phyloP scores from a whole-genome alignment of 2,797 vertebrate genomes.

The Thripadectes ignobilis region DNA sequence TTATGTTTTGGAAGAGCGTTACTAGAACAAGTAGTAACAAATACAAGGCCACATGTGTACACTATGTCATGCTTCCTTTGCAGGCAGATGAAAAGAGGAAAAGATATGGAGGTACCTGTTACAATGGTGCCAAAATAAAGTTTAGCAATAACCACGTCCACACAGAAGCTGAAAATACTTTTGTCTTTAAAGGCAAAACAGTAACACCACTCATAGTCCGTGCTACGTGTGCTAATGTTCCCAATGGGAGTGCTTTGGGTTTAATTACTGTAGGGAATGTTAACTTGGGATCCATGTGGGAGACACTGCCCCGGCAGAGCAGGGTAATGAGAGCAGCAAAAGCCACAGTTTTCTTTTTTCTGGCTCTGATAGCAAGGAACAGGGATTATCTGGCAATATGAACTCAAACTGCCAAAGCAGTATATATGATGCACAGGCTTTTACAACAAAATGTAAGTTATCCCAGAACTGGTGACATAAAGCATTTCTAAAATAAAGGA shows the following conservation, averaged over 20 bases:
- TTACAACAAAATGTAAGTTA: neutral
- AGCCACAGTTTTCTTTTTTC: neutral
- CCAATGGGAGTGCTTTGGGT: neutral
- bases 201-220: neutral
- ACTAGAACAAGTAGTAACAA: neutral
- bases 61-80: fast-evolving
- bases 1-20: neutral
- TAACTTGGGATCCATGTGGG: neutral
- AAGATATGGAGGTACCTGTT: neutral
- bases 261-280: neutral
- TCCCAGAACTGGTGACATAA: neutral
- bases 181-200: neutral
- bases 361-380: neutral
- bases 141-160: neutral
- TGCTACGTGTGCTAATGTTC: neutral
- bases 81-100: neutral
- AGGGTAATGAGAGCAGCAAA: neutral
- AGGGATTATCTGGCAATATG: neutral
- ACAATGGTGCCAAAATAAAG: neutral
- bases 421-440: fast-evolving
- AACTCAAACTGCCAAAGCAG: neutral
- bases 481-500: neutral
- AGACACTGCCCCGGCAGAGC: neutral
- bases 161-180: neutral
- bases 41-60: neutral